Evolutionary conservation across 2,113 vertebrate genomes (phyloP).

Genomic region (Equus quagga): DNA sequence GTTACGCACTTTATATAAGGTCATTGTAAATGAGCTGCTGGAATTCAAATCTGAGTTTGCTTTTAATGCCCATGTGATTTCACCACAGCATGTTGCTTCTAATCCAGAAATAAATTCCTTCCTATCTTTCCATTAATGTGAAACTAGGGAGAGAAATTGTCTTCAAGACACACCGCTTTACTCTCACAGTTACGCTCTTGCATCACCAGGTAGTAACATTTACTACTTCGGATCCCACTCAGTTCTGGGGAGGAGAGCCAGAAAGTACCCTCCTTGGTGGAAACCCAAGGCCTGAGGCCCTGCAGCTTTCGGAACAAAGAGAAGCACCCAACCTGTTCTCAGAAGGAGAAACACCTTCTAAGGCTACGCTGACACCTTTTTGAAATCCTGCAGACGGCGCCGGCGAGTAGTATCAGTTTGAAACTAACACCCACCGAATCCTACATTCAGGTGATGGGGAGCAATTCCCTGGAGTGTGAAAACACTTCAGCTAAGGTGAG

Average conservation of each 20-base stretch:
- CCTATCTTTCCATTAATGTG: background rate
- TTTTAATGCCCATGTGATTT: background rate
- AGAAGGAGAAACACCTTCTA: conserved; percentile 45
- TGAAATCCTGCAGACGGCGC: conserved; percentile 47
- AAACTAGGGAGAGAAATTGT: background rate
- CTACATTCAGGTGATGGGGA: conserved; percentile 62
- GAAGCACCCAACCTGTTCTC: background rate
- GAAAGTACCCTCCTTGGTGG: background rate
- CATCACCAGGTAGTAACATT: background rate
- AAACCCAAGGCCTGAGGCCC: background rate
- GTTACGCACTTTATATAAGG: background rate
- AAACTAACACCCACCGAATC: conserved; percentile 50
- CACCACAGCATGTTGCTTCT: background rate
- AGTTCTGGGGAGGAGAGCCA: background rate
- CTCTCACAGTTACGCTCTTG: background rate
- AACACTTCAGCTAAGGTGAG: conserved; percentile 71
- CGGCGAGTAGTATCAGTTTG: conserved; percentile 53
- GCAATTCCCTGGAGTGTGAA: conserved; percentile 71
- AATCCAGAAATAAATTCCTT: background rate
- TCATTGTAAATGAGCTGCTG: background rate
- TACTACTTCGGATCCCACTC: background rate
- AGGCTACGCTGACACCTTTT: conserved; percentile 68
- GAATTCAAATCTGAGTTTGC: background rate
- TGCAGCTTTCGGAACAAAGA: background rate
- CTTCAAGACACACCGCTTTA: background rate